Percentiles rank a stretch among this genome's conserved stretches.
These are phyloP conservation scores for Drosophila neotestacea DNA, from an alignment of 2,888 invertebrate species.

Conservation along the genomic window DNA sequence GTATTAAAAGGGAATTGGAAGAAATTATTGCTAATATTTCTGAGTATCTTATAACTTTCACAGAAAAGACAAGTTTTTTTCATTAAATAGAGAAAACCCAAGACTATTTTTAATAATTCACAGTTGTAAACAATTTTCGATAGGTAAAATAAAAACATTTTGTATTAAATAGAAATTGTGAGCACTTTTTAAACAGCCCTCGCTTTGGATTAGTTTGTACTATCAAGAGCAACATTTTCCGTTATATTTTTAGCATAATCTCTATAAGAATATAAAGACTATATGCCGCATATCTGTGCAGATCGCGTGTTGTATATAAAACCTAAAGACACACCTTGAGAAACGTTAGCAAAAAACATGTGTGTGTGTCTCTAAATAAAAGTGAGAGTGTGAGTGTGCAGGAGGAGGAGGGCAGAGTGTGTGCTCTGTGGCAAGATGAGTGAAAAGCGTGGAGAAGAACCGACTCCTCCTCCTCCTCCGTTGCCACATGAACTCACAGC, in stretches of 20 bases:
- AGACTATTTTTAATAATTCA: too few relatives aligned
- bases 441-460: conserved; percentile 28
- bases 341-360: conserved; percentile 9
- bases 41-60: too few relatives aligned
- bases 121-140: too few relatives aligned
- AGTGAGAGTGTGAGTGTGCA: conserved; percentile 13
- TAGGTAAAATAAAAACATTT: too few relatives aligned
- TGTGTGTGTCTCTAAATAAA: conserved; percentile 27
- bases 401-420: not conserved
- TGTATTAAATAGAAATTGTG: not conserved
- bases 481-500: conserved; percentile 85
- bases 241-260: conserved; percentile 65
- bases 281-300: conserved; percentile 59
- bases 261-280: conserved; percentile 43
- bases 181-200: conserved; percentile 26
- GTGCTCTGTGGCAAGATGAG: not conserved
- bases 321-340: conserved; percentile 24
- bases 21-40: too few relatives aligned
- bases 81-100: too few relatives aligned
- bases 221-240: conserved; percentile 43
- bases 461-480: conserved; percentile 28
- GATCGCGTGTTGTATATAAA: conserved; percentile 53
- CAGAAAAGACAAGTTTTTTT: too few relatives aligned
- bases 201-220: conserved; percentile 43
- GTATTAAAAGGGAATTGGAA: not conserved